Base-by-base conservation (phyloP, 2,888 invertebrate species). In the Dilophus febrilis region DNA sequence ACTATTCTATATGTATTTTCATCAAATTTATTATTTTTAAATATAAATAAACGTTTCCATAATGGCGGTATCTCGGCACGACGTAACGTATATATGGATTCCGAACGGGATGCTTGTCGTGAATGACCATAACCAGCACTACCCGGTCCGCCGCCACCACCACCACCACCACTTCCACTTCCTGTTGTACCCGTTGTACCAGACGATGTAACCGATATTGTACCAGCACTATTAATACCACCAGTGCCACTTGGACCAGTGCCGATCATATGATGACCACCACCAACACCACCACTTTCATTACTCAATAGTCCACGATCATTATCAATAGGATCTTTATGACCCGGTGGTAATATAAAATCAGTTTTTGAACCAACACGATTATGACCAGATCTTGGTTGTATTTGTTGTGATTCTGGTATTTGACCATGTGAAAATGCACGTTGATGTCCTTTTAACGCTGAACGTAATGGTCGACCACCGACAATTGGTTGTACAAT, bases 371-470 rank as follows among this genome's bases (percentile, higher is more conserved):
- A 86, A 43, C 81, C 81, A 19, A 83, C 77, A 36, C 87, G 73
- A 57, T 76, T 81, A 66, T 86, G 85, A 1, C 82, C 81, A 10
- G 74, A 70, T 32, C 66, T 51, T 22, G 22, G 4, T 22, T 22
- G 22, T 22, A 22, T 8, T 6, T 22, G 4, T 22, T 22, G 22
- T 22, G 22, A 22, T 40, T 53, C 56, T 32, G 55, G 81, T 45
- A 87, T 85, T 62, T 86, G 85, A 1, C 87, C 87, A 53, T 88
- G 87, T 6, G 86, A 86, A 51, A 85, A 76, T 38, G 87, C 87
- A 43, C 86, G 71, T 56, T 84, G 84, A 55, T 87, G 86, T 2
- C 85, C 74, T 42, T 76, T 74, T 56, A 74, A 59, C 26, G 73
- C 71, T 2, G 77, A 76, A 57, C 82, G 85, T 52, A 86, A 70